Base-by-base conservation (phyloP, 2,797 vertebrate species). In the Leptatherina wallacei region DNA sequence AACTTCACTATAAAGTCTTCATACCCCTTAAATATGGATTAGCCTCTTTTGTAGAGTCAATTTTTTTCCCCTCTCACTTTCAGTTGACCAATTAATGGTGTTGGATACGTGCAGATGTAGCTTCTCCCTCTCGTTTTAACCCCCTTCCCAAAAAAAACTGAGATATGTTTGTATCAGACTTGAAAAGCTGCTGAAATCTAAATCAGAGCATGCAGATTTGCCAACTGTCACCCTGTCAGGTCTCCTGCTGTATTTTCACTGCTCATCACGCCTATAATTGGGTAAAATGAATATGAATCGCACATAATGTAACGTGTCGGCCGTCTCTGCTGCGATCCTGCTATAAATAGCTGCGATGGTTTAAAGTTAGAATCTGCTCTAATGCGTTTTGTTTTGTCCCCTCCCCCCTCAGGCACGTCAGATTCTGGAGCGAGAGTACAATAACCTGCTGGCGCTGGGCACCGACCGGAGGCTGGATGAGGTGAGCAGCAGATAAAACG, bases 341-440 rank as follows among this genome's bases (percentile, higher is more conserved):
- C 85, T 83, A 78, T 85, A 84, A 88, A 90, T 88, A 91, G 24
- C 54, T 6, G 24, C 44, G 49, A 60, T 51, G 30, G 47, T 80
- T 27, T 59, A 73, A 75, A 75, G 73, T 73, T 59, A n/a, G 12
- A 47, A 51, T 36, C 54, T 60, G 62, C 8, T n/a, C 44, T 56
- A 57, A n/a, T 52, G 2, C 52, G 38, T 27, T 29, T 29, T 22
- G 6, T 36, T 35, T 2, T 29, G 8, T 20, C 3, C 24, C 20
- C 18, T 22, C 12, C 7, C 24, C 42, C 77, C 88, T 70, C 84
- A 99, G 98, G 97, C 98, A 87, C 96, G 98, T 87, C 98, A 99
- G 95, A 97, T 99, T 92, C 96, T 99, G 81, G 98, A 99, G 95
- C 95, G 98, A 77, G 98, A 99, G 86, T 99, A 99, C 94, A 99